These are phyloP conservation scores for Scarus forsteni DNA, from an alignment of 2,797 vertebrate genomes.

Conservation along the genomic window DNA sequence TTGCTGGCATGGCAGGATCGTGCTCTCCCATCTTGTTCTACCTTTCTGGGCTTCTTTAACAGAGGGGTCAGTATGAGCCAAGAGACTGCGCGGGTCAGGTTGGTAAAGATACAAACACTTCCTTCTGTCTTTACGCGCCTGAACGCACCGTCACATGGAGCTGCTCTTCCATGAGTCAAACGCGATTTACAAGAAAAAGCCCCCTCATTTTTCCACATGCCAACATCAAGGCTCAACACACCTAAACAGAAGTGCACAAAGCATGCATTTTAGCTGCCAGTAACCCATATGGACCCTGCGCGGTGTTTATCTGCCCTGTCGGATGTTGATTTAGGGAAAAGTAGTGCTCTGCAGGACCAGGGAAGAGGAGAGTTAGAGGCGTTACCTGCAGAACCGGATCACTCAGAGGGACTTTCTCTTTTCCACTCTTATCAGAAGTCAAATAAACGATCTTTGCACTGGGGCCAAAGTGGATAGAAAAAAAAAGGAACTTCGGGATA, in stretches of 20 bases:
- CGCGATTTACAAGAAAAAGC: background rate
- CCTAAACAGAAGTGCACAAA: conserved; percentile 14
- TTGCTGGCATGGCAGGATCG: conserved; percentile 60
- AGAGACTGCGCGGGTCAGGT: conserved; percentile 35
- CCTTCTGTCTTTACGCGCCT: background rate
- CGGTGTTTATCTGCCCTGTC: conserved; percentile 44
- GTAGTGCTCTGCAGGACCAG: conserved; percentile 9
- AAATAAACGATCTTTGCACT: conserved; percentile 13
- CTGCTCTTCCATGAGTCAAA: no score
- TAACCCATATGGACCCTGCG: background rate
- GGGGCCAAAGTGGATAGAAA: background rate
- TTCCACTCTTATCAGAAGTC: background rate
- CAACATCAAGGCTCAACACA: background rate
- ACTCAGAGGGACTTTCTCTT: conserved; percentile 6
- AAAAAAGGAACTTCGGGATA: background rate
- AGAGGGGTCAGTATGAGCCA: conserved; percentile 22
- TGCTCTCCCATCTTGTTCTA: conserved; percentile 51
- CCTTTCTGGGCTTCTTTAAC: conserved; percentile 31
- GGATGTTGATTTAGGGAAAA: conserved; percentile 19
- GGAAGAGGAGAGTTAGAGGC: background rate
- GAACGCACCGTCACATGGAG: no score
- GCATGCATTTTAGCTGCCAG: conserved; percentile 28
- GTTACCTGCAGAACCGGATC: conserved; percentile 25
- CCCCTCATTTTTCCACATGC: background rate
- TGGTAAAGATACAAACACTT: background rate